phyloP scores from a whole-genome alignment of 2,113 vertebrate species.

The Psettodes erumei region DNA sequence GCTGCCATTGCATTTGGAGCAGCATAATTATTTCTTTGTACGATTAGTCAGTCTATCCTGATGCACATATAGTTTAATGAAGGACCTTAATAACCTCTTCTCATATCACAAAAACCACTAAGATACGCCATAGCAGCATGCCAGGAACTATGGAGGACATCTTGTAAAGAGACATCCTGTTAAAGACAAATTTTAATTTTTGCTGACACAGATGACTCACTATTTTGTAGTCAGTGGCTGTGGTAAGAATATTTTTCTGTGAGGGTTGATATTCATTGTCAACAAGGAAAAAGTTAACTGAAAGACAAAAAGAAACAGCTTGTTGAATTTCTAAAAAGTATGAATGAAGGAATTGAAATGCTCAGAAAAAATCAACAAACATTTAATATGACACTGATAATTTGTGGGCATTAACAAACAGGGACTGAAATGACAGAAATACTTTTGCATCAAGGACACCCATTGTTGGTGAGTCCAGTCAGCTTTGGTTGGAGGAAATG shows the following conservation, averaged over 20 bases:
- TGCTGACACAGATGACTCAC: not conserved
- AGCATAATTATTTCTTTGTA: slow-evolving; percentile 26
- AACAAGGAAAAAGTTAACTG: not conserved
- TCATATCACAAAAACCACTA: slow-evolving; percentile 12
- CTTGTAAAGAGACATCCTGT: not conserved
- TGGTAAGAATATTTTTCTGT: not conserved
- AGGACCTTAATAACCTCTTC: slow-evolving; percentile 18
- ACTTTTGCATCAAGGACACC: too few species aligned
- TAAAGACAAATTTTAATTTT: slow-evolving; percentile 1
- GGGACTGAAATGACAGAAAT: too few species aligned
- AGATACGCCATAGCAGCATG: not conserved
- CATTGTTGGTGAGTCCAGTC: not conserved
- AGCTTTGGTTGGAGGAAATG: too few species aligned
- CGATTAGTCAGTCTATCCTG: slow-evolving; percentile 14
- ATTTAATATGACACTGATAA: not conserved
- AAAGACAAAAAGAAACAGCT: not conserved
- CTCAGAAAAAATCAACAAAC: not conserved
- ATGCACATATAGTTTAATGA: slow-evolving; percentile 5
- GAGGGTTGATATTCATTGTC: not conserved
- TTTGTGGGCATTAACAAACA: too few species aligned
- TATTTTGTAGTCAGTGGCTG: not conserved
- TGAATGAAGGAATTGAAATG: not conserved
- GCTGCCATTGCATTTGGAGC: not conserved
- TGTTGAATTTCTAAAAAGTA: too few species aligned
- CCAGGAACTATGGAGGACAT: not conserved